Evolutionary conservation across 1,140 invertebrate species (phyloP).

Genomic region (Drosophila equinoxialis): DNA sequence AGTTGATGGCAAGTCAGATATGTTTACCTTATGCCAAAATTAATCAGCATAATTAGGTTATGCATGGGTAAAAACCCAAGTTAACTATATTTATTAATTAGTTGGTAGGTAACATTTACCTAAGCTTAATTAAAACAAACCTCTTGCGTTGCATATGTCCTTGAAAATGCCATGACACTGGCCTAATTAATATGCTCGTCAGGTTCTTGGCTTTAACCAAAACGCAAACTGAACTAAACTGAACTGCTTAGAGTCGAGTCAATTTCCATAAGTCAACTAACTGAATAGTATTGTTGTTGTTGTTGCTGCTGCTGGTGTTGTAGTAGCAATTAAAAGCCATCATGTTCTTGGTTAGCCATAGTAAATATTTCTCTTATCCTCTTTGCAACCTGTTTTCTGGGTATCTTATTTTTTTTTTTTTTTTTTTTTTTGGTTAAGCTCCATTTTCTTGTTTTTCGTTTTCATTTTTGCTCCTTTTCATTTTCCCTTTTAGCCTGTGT

Average conservation of each 20-base stretch:
- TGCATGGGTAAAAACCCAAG: conserved; percentile 42
- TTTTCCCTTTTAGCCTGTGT: conserved; percentile 19
- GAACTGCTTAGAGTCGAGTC: conserved; percentile 64
- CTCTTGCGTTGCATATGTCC: conserved; percentile 43
- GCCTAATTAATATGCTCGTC: conserved; percentile 65
- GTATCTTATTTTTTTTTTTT: conserved; percentile 12
- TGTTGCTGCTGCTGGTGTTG: conserved; percentile 5
- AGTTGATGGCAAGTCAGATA: not conserved
- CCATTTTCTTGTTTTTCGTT: conserved; percentile 34
- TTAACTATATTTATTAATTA: conserved; percentile 38
- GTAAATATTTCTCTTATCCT: conserved; percentile 45
- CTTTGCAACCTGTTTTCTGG: conserved; percentile 23
- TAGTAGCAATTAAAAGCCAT: conserved; percentile 70
- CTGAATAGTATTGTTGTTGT: conserved; percentile 2
- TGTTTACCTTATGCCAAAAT: conserved; percentile 35
- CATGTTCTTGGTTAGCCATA: conserved; percentile 48
- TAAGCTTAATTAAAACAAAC: conserved; percentile 77
- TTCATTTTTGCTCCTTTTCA: conserved; percentile 17
- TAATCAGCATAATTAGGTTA: conserved; percentile 74
- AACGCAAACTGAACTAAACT: conserved; percentile 58
- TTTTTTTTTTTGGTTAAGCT: no score
- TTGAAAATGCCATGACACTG: conserved; percentile 45
- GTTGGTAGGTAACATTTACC: conserved; percentile 56
- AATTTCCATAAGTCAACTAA: conserved; percentile 81
- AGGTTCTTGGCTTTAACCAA: conserved; percentile 74